Conservation (phyloP, 2,888 invertebrate genomes). For the Yponomeuta evonymella region DNA sequence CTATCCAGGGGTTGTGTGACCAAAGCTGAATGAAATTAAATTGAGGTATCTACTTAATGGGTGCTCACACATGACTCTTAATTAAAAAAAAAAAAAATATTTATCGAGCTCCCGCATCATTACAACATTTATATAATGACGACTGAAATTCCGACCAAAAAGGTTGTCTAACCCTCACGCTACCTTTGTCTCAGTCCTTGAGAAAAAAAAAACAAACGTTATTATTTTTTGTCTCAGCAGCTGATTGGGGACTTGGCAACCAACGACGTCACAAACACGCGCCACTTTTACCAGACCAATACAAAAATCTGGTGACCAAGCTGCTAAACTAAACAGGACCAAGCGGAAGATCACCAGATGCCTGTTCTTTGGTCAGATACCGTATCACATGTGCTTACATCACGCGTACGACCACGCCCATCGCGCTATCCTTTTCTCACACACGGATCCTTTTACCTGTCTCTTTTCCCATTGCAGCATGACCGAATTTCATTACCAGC, state of each 20-base stretch:
- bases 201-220: background rate
- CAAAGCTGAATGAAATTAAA: no score
- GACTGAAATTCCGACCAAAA: no score
- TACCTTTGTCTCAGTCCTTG: background rate
- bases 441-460: conserved; percentile 28
- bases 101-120: no score
- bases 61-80: no score
- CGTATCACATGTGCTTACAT: conserved; percentile 59
- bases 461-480: conserved; percentile 52
- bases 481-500: conserved; percentile 36
- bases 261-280: conserved; percentile 51
- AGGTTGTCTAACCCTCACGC: no score
- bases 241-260: conserved; percentile 68
- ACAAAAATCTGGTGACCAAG: background rate
- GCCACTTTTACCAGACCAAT: conserved; percentile 27
- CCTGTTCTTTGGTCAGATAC: background rate
- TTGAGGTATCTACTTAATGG: no score
- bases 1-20: no score
- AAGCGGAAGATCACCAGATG: background rate
- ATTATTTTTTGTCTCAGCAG: conserved; percentile 32
- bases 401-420: conserved; percentile 48
- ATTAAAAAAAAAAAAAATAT: no score
- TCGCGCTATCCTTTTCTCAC: conserved; percentile 37
- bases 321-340: background rate
- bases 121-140: no score